Evolutionary conservation across 2,797 vertebrate genomes (phyloP), one percentile per base, ranked within the genome.

Genomic region (Euthynnus affinis): DNA sequence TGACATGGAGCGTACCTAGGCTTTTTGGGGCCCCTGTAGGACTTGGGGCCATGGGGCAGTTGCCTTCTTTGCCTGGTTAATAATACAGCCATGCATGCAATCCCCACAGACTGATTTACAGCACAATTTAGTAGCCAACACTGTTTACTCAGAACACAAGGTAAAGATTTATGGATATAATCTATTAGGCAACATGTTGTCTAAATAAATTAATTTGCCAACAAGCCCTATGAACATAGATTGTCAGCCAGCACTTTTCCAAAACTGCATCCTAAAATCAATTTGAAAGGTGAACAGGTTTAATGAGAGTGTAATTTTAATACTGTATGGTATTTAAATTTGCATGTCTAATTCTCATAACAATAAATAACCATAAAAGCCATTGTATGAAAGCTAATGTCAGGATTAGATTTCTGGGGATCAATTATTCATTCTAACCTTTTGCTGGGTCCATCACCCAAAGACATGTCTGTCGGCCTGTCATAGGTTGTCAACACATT

Each of bases 381-480:
- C 53, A 9, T 1, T 55, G 3, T 66, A 42, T 29, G 4, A 23
- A 37, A 58, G 29, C 51, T 42, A 42, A 42, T 3, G 18, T 49
- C 46, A 49, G 46, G 17, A 20, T 49, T 49, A 18, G 9, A 68
- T 71, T 77, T 71, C 48, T 53, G 27, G 17, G 66, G 22, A 44
- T 80, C 44, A 65, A 48, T 86, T 83, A 75, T 71, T 65, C 17
- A 76, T 58, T 46, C 3, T 55, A 64, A 62, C 34, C 66, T 23
- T 81, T 70, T 63, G 75, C 34, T 74, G 20, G n/a, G 49, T 46
- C 53, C 37, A 2, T 64, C 61, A 67, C 53, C 37, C 66, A 58
- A 52, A 74, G 65, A 27, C 34, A 34, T 18, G 14, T 58, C 63
- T 49, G 62, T 75, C 61, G 48, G n/a, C 52, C 57, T 71, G 53